Percentiles rank a stretch among this genome's conserved stretches.
These are phyloP conservation scores for Hemistola chrysoprasaria DNA, from an alignment of 2,888 invertebrate species.

Conservation along the genomic window DNA sequence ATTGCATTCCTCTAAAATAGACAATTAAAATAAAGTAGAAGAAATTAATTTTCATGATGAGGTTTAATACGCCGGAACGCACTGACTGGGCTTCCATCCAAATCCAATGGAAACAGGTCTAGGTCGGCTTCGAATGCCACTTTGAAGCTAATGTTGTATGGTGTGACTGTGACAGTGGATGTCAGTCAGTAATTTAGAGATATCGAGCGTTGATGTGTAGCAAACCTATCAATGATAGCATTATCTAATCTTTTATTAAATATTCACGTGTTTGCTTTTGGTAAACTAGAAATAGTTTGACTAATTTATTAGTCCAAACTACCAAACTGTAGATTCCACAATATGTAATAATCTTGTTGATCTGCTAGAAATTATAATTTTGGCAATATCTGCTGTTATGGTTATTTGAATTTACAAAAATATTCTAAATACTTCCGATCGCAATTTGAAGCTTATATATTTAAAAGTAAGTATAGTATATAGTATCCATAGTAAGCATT, in stretches of 20 bases:
- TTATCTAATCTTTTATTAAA: slow-evolving; percentile 40
- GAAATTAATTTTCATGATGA: slow-evolving; percentile 43
- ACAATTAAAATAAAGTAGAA: slow-evolving; percentile 33
- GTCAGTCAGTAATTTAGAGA: background rate
- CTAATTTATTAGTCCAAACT: too few relatives aligned
- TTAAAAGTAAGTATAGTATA: too few relatives aligned
- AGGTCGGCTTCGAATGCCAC: slow-evolving; percentile 49
- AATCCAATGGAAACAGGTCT: slow-evolving; percentile 61
- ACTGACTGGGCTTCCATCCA: slow-evolving; percentile 62
- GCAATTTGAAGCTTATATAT: too few relatives aligned
- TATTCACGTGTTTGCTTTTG: slow-evolving; percentile 14
- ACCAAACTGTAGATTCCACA: too few relatives aligned
- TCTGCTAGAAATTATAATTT: too few relatives aligned
- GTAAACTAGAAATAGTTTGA: too few relatives aligned
- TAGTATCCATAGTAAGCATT: too few relatives aligned
- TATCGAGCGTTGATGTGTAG: slow-evolving; percentile 22
- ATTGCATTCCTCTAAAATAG: too few relatives aligned
- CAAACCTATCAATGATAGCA: slow-evolving; percentile 30
- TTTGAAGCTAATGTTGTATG: slow-evolving; percentile 14
- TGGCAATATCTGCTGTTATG: too few relatives aligned
- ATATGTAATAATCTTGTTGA: too few relatives aligned
- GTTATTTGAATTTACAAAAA: too few relatives aligned
- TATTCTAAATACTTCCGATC: too few relatives aligned
- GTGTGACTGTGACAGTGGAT: slow-evolving; percentile 8
- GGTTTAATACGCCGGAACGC: slow-evolving; percentile 48